Percentiles rank a stretch among this genome's conserved stretches.
Conservation (phyloP, 2,888 invertebrate genomes). For the Thelaira solivaga region DNA sequence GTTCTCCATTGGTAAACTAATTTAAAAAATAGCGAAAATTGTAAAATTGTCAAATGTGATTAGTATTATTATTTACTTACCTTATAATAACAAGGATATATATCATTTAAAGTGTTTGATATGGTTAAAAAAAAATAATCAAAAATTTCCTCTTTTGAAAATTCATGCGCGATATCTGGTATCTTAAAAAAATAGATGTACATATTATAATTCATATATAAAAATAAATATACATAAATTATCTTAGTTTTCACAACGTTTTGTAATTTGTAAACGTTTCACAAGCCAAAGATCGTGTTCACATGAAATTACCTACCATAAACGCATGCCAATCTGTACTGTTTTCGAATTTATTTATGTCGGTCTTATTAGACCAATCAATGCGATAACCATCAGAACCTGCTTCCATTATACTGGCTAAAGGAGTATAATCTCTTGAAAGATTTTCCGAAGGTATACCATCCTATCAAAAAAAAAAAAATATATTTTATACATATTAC, state of each 20-base stretch:
- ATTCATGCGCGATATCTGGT: conserved; percentile 66
- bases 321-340: conserved; percentile 73
- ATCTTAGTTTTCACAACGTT: no score
- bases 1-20: conserved; percentile 69
- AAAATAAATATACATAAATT: no score
- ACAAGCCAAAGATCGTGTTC: no score
- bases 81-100: conserved; percentile 75
- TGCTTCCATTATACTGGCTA: conserved; percentile 67
- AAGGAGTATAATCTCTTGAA: conserved; percentile 68
- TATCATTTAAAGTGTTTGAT: conserved; percentile 66
- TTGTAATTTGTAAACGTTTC: no score
- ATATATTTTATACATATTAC: neutral
- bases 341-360: conserved; percentile 66
- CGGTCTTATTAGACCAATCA: conserved; percentile 66
- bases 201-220: no score
- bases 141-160: conserved; percentile 68
- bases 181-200: conserved; percentile 68
- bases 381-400: conserved; percentile 66
- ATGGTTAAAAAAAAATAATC: conserved; percentile 70
- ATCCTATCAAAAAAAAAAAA: conserved; percentile 65
- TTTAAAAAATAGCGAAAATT: neutral
- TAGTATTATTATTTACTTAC: conserved; percentile 55
- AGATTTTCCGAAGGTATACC: conserved; percentile 70
- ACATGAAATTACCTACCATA: conserved; percentile 68
- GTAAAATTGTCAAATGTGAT: neutral